A percentile compares a stretch with the other conserved stretches of the same genome.
Evolutionary conservation across 2,797 vertebrate genomes (phyloP).

Genomic region (Enteromius paludinosus): DNA sequence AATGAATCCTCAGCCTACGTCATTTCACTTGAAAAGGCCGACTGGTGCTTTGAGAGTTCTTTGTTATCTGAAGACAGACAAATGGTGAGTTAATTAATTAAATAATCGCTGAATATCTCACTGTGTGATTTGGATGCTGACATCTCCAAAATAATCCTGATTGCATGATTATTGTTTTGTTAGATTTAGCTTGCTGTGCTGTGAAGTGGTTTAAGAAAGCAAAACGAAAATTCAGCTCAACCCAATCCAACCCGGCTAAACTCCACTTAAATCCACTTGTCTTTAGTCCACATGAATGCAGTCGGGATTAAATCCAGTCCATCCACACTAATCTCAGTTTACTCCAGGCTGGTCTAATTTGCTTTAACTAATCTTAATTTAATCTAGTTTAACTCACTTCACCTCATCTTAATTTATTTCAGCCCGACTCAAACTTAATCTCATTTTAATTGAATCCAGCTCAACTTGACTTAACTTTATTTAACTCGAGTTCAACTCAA

Average conservation of each 20-base stretch:
- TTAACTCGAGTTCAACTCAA: slow-evolving; percentile 19
- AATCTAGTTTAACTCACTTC: background rate
- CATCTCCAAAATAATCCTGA: background rate
- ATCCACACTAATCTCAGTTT: background rate
- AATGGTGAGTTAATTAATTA: background rate
- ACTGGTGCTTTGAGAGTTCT: slow-evolving; percentile 15
- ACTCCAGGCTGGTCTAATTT: background rate
- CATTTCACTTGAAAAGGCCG: slow-evolving; percentile 6
- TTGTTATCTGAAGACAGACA: slow-evolving; percentile 18
- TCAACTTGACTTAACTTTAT: background rate
- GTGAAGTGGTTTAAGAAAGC: background rate
- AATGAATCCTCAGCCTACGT: slow-evolving; percentile 27
- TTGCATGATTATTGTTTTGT: background rate
- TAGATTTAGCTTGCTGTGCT: background rate
- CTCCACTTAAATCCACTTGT: background rate
- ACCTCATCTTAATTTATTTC: background rate
- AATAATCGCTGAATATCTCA: slow-evolving; percentile 3
- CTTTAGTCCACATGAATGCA: background rate
- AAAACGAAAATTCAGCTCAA: background rate
- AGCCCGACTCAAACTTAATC: background rate
- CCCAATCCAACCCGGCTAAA: background rate
- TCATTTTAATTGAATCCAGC: background rate
- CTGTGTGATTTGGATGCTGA: background rate
- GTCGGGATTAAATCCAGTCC: background rate
- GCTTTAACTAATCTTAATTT: background rate